Conservation (phyloP, 2,113 vertebrate genomes). For the Choloepus hoffmanni region DNA sequence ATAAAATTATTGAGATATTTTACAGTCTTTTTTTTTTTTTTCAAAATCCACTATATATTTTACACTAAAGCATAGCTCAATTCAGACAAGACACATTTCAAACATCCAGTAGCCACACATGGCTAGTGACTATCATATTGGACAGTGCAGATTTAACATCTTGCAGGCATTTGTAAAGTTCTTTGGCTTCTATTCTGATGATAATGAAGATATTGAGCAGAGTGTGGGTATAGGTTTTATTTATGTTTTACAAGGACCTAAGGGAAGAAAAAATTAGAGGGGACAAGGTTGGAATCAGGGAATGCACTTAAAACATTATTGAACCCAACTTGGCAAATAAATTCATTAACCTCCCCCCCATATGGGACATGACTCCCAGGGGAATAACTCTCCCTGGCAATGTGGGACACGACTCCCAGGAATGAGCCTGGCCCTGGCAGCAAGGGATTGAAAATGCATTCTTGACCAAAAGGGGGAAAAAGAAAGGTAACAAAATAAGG, state of each 20-base stretch:
- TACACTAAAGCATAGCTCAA: neutral
- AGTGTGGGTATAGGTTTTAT: neutral
- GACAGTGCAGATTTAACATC: neutral
- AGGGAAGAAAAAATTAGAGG: neutral
- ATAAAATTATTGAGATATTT: neutral
- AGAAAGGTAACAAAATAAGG: no score
- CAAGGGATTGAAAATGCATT: no score
- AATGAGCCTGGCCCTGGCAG: no score
- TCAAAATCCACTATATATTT: neutral
- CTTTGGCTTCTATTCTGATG: neutral
- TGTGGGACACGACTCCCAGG: no score
- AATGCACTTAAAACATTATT: slow-evolving; percentile 7
- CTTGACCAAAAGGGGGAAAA: no score
- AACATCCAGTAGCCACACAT: neutral
- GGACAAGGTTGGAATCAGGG: neutral
- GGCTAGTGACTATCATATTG: neutral
- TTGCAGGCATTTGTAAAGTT: neutral
- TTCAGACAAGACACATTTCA: neutral
- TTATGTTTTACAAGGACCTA: neutral
- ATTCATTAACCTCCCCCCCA: no score
- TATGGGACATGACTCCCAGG: no score
- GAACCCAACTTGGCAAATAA: neutral
- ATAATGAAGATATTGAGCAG: neutral
- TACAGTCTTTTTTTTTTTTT: slow-evolving; percentile 6
- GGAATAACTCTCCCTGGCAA: no score